phyloP scores from a whole-genome alignment of 2,797 vertebrate genomes.

The Brachyrhaphis roseni region DNA sequence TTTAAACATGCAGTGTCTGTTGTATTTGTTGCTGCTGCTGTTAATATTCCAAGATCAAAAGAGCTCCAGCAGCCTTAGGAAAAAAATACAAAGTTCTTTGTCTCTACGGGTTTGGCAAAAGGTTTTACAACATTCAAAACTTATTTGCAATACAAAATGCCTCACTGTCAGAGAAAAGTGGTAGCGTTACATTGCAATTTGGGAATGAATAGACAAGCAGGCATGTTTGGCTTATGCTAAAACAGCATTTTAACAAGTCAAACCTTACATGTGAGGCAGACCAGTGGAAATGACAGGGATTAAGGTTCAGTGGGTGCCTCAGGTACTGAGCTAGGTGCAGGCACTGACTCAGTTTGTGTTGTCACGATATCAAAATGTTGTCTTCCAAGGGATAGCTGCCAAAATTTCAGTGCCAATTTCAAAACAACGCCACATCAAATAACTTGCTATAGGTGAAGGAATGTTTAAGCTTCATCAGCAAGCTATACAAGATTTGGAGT shows the following conservation, averaged over 20 bases:
- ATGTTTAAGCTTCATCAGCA: background rate
- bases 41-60: background rate
- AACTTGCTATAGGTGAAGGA: background rate
- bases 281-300: background rate
- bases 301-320: conserved; percentile 2
- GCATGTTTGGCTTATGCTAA: background rate
- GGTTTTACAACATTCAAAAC: background rate
- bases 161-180: background rate
- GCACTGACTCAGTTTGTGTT: background rate
- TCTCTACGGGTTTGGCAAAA: background rate
- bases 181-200: background rate
- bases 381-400: background rate
- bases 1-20: background rate
- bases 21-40: background rate
- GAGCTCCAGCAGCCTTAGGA: background rate
- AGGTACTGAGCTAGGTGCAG: background rate
- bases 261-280: background rate
- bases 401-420: background rate
- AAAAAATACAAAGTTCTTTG: background rate
- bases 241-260: background rate
- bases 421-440: background rate
- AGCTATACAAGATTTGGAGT: background rate
- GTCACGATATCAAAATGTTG: background rate
- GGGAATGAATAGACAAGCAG: background rate
- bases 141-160: conserved; percentile 2